Percentiles rank a stretch among this genome's conserved stretches.
These are phyloP conservation scores for Drosophila stalkeri DNA, from an alignment of 2,888 invertebrate species.

Conservation along the genomic window DNA sequence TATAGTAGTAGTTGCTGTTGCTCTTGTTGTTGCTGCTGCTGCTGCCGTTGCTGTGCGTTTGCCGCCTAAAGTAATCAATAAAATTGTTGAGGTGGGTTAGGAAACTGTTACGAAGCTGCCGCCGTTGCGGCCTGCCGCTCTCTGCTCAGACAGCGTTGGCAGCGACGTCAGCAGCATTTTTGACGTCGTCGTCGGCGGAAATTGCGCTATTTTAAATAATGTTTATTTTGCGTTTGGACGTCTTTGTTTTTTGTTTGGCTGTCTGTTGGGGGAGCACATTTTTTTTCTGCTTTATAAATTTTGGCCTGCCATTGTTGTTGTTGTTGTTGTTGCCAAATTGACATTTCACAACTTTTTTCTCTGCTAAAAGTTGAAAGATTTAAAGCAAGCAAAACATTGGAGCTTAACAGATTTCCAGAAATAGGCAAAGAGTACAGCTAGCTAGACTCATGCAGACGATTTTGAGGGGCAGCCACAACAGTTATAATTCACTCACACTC, in stretches of 20 bases:
- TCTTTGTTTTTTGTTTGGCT: constrained; percentile 60
- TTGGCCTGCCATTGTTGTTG: constrained; percentile 46
- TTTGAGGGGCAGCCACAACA: constrained; percentile 4
- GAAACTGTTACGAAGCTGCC: constrained; percentile 83
- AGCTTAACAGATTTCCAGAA: constrained; percentile 1
- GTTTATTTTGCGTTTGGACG: constrained; percentile 73
- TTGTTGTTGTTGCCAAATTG: constrained; percentile 74
- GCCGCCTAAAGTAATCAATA: constrained; percentile 84
- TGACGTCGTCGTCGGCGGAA: constrained; percentile 71
- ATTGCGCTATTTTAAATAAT: constrained; percentile 82
- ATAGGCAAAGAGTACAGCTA: not conserved
- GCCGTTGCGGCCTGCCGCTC: constrained; percentile 37
- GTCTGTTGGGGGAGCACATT: constrained; percentile 42
- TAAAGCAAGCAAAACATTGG: constrained; percentile 10
- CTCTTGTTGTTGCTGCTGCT: constrained; percentile 22
- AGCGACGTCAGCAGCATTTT: constrained; percentile 33
- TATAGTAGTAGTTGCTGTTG: constrained; percentile 22
- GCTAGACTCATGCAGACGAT: not conserved
- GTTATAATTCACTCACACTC: not conserved
- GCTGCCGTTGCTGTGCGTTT: constrained; percentile 59
- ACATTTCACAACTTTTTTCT: constrained; percentile 70
- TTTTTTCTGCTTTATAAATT: constrained; percentile 39
- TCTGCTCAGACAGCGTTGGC: constrained; percentile 44
- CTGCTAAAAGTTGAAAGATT: constrained; percentile 52
- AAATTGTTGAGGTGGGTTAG: constrained; percentile 85